Evolutionary conservation across 2,888 invertebrate species (phyloP), one percentile per base, ranked within the genome.

Genomic region (Yponomeuta malinellus): DNA sequence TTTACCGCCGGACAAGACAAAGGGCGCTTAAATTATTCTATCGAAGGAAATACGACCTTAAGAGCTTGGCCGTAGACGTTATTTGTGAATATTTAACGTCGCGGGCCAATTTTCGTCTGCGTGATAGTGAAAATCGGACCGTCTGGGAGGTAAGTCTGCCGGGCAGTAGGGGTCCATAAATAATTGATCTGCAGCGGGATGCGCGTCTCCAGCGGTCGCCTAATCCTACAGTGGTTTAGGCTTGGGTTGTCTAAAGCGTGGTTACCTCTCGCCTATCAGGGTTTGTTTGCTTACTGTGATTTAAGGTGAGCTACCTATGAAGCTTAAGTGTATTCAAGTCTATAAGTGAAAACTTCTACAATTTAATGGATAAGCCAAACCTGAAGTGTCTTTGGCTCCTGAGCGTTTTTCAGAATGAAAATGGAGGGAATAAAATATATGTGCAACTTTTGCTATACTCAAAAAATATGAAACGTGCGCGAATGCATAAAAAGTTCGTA

Each of bases 111-210:
- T 88, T 89, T 81, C 83, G 84, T 90, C 90, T 89, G 88, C 89
- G 88, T 89, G 88, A 59, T 59, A 59, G 52, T 59, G 84, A 87
- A 85, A 88, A 86, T 86, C 85, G 83, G 79, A 80, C 84, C 84
- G 90, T 90, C 91, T 91, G 89, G 88, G 84, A 84, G 86, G 86
- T 89, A 88, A 90, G 86, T 82, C 89, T 86, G 80, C 85, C 87
- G 82, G 85, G 80, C 83, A 82, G 80, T 78, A 74, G 83, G 82
- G 84, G 82, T 80, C 84, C 87, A 87, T 92, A 91, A 91, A 92
- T 92, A 91, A 91, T 91, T 91, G 90, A 92, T 91, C 90, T 90
- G 82, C 79, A 79, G 75, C 86, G 69, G 52, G 85, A 87, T 89
- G 88, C 88, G 84, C 87, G 70, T 70, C 87, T 82, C 83, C 83